Evolutionary conservation across 2,113 vertebrate species (phyloP).

Genomic region (Phrynosoma platyrhinos): DNA sequence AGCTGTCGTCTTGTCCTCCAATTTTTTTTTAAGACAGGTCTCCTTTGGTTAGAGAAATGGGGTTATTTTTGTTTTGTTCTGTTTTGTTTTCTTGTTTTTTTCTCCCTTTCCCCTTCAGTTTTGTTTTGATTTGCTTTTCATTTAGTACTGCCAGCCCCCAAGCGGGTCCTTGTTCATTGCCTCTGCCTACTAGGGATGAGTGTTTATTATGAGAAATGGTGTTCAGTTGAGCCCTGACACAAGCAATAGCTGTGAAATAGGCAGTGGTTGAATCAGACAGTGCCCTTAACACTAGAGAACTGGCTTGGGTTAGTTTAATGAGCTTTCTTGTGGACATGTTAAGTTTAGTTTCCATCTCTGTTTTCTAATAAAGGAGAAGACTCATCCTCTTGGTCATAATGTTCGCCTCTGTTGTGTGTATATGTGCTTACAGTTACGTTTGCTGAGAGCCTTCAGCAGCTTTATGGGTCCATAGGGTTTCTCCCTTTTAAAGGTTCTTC

Average conservation of each 20-base stretch:
- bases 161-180: not conserved
- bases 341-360: not conserved
- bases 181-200: not conserved
- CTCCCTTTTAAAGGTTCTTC: not conserved
- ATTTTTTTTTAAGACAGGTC: not conserved
- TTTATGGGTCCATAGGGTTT: not conserved
- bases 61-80: not conserved
- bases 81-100: not conserved
- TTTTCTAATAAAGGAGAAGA: slow-evolving; percentile 9
- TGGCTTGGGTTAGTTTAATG: slow-evolving; percentile 1
- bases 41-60: not conserved
- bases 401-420: not conserved
- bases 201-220: not conserved
- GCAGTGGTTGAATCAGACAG: not conserved
- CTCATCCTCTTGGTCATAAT: not conserved
- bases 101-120: not conserved
- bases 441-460: not conserved
- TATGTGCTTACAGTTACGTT: not conserved
- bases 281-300: slow-evolving; percentile 1
- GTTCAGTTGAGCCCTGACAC: not conserved
- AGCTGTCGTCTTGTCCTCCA: not conserved
- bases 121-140: not conserved
- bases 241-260: not conserved
- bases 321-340: not conserved
- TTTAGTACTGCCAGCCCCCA: not conserved